A percentile compares a stretch with the other conserved stretches of the same genome.
These are phyloP conservation scores for Thalassophryne amazonica DNA, from an alignment of 2,797 vertebrate species.

Conservation along the genomic window DNA sequence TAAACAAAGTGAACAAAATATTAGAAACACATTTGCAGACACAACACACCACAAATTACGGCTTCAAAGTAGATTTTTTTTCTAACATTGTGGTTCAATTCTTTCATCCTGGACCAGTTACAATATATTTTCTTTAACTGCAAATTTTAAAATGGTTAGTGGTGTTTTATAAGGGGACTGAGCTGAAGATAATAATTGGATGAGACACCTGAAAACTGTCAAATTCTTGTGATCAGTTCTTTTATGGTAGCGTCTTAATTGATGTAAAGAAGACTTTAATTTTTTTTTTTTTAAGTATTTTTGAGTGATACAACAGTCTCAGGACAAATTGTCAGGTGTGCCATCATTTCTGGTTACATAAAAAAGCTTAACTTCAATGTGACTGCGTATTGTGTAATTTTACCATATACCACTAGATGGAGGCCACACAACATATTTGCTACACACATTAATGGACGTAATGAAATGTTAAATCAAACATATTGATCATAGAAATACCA, in stretches of 20 bases:
- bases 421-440: constrained; percentile 34
- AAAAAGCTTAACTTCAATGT: neutral
- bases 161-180: too few relatives aligned
- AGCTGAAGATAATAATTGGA: too few relatives aligned
- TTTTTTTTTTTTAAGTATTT: too few relatives aligned
- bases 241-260: neutral
- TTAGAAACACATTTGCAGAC: neutral
- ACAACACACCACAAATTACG: neutral
- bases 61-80: too few relatives aligned
- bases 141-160: neutral
- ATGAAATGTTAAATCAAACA: constrained; percentile 4
- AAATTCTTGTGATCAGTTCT: neutral
- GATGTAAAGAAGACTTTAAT: neutral
- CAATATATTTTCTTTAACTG: neutral
- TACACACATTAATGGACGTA: neutral
- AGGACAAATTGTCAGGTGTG: too few relatives aligned
- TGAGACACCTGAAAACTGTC: neutral
- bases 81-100: too few relatives aligned
- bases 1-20: neutral
- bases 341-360: too few relatives aligned
- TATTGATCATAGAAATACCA: constrained; percentile 2
- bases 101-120: neutral
- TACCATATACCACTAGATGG: constrained; percentile 63
- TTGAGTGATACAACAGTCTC: too few relatives aligned
- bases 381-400: neutral